Base-by-base conservation (phyloP, 2,797 vertebrate species). In the Hypotaenidia philippensis region DNA sequence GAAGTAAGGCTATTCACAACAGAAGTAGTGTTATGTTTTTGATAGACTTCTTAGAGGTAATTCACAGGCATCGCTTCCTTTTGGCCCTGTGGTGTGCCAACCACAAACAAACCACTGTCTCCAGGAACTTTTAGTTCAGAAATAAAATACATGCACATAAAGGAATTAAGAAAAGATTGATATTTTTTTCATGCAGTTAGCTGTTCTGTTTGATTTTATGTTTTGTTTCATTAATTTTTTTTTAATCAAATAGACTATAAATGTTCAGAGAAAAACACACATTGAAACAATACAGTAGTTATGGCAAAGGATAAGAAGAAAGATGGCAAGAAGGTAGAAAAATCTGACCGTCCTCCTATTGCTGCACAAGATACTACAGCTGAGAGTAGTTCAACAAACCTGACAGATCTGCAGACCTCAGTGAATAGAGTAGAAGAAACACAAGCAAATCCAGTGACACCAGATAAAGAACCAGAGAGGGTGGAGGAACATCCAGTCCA, bases 221-320 rank as follows among this genome's bases (percentile, higher is more conserved):
- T 45, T 45, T 45, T 22, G 45, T 18, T 44, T 44, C 41, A 19
- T 45, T 45, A 22, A 22, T 11, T 45, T 16, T 88, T 63, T 75
- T 27, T 0, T 44, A 44, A 20, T 59, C 9, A 57, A 32, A 25
- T 56, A 34, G 9, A 26, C 89, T 56, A 29, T 26, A 87, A 31
- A 29, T 53, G 34, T 65, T 85, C 31, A 64, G 81, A 89, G 82
- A 36, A 74, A 90, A 66, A 34, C 25, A 34, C 21, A 9, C 10
- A 1, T 47, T 68, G 63, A 82, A 40, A 25, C 34, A 40, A 36
- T 76, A 75, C 21, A n/a, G 38, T 81, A 78, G 38, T 65, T 15
- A 98, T 98, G 98, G 93, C 40, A 77, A 98, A 96, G 86, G 97
- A 97, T 66, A 98, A 97, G 94, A 98, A 97, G 89, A 98, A 95